phyloP scores from a whole-genome alignment of 2,888 invertebrate genomes.

The Troides oblongomaculatus region DNA sequence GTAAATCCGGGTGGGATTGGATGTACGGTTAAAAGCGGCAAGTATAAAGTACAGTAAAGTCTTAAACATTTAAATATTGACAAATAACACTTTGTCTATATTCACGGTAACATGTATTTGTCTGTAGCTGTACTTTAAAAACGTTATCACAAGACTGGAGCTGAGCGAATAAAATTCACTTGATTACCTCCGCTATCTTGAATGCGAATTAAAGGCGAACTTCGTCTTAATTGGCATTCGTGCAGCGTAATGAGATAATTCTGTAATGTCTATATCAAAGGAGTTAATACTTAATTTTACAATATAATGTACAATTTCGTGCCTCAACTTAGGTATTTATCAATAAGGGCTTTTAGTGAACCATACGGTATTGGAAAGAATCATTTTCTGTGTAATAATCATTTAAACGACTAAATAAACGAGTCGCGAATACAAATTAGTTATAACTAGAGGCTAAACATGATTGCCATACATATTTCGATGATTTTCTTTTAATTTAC shows the following conservation, averaged over 20 bases:
- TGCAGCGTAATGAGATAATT: constrained; percentile 21
- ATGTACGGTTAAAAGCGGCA: too few species aligned
- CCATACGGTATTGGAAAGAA: neutral
- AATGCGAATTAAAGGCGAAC: constrained; percentile 22
- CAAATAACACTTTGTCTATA: neutral
- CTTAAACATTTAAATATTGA: too few species aligned
- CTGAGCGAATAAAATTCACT: constrained; percentile 26
- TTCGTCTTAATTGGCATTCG: constrained; percentile 24
- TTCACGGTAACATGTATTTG: neutral
- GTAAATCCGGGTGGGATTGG: too few species aligned
- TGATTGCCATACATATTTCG: neutral
- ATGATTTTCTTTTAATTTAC: constrained; percentile 3
- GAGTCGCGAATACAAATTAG: constrained; percentile 4
- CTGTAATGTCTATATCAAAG: constrained; percentile 26
- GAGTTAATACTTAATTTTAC: constrained; percentile 23
- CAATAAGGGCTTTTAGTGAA: constrained; percentile 16
- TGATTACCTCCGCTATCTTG: constrained; percentile 29
- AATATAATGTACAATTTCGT: constrained; percentile 22
- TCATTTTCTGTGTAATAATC: constrained; percentile 5
- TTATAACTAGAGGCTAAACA: constrained; percentile 1
- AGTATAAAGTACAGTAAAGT: too few species aligned
- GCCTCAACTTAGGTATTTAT: constrained; percentile 7
- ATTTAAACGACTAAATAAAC: neutral
- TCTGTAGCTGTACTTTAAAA: constrained; percentile 10
- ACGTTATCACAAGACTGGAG: constrained; percentile 15